Percentiles rank a stretch among this genome's conserved stretches.
phyloP scores from a whole-genome alignment of 2,888 invertebrate genomes.

The Molorchus minor region DNA sequence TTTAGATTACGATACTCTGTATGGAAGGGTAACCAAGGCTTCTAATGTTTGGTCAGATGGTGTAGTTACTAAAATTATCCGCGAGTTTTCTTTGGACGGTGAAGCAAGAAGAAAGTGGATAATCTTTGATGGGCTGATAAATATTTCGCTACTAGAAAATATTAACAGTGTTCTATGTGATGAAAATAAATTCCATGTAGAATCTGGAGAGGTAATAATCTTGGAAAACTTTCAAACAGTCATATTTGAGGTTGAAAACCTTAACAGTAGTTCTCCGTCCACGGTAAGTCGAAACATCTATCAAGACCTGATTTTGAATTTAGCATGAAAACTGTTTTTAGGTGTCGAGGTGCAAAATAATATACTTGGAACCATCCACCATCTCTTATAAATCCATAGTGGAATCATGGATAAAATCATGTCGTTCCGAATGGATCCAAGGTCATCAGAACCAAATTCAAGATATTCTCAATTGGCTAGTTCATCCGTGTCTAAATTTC shows the following conservation, averaged over 20 bases:
- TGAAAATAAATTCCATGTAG: conserved; percentile 81
- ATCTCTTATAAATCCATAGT: conserved; percentile 68
- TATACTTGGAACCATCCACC: conserved; percentile 68
- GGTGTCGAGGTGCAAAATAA: conserved; percentile 71
- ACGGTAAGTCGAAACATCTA: conserved; percentile 75
- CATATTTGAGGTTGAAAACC: conserved; percentile 84
- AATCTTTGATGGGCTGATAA: conserved; percentile 88
- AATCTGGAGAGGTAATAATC: conserved; percentile 83
- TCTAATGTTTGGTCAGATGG: conserved; percentile 90
- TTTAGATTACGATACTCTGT: conserved; percentile 85
- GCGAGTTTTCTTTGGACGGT: conserved; percentile 75
- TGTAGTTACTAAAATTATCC: conserved; percentile 79
- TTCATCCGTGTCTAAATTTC: conserved; percentile 67
- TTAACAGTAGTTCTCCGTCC: conserved; percentile 80
- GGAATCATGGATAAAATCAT: conserved; percentile 62
- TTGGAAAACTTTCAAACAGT: conserved; percentile 78
- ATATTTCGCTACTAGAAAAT: conserved; percentile 85
- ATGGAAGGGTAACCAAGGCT: conserved; percentile 81
- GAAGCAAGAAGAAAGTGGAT: conserved; percentile 83
- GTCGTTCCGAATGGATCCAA: conserved; percentile 46
- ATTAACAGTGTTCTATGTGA: conserved; percentile 84
- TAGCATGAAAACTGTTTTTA: conserved; percentile 38
- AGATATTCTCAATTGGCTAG: conserved; percentile 66
- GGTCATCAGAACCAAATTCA: conserved; percentile 50
- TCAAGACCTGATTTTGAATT: too few species aligned